Base-by-base conservation (phyloP, 2,113 vertebrate species). In the Prietella phreatophila region DNA sequence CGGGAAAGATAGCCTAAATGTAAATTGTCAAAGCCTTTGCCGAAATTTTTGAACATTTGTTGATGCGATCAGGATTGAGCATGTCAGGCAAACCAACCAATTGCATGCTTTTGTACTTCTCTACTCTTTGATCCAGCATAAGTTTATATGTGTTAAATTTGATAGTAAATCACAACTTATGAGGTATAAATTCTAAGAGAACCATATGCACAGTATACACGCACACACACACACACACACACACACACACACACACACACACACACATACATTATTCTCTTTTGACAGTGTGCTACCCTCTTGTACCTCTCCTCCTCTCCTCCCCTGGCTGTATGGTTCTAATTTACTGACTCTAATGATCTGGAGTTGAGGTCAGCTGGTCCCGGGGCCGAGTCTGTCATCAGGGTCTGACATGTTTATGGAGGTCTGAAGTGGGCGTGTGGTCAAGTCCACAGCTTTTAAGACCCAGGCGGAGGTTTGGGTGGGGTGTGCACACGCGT, bases 351-450 rank as follows among this genome's bases (percentile, higher is more conserved):
- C 86, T 95, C 95, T 96, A 96, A 95, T 95, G 95, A 95, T 94
- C 94, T 95, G 94, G 93, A 95, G 93, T 95, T 96, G 94, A 95
- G 95, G 95, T 95, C 94, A 95, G 95, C 94, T 95, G 95, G 93
- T 94, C 94, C 94, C 88, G 75, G 87, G 93, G 93, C 94, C 86
- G 89, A 93, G 93, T 95, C 95, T 96, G 94, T 96, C 95, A 96
- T 96, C 95, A 95, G 89, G 93, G 92, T 61, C 94, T 93, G 91
- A 94, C 93, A 95, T 96, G 95, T 96, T 96, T 96, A 95, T 91
- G 94, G 95, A 94, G 95, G 95, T 95, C 95, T 96, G 95, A 94
- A 95, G 95, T 94, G 94, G 95, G 95, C 89, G 92, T 91, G 93
- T 80, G 93, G 94, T 95, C 85, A 86, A 93, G 91, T 95, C 94